Evolutionary conservation across 2,797 vertebrate genomes (phyloP).

Genomic region (Squalus acanthias): DNA sequence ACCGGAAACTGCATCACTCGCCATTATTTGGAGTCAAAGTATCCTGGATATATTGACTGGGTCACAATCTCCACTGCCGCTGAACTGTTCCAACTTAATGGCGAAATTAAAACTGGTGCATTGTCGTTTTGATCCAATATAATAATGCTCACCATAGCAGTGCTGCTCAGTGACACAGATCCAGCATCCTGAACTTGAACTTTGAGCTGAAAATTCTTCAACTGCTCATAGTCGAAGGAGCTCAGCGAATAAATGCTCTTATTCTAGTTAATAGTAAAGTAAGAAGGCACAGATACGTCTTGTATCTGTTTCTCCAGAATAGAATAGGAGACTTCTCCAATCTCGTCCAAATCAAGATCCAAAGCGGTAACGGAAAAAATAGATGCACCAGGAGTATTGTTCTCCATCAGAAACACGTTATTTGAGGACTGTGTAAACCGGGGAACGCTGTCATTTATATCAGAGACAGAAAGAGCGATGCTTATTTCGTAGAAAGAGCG

Average conservation of each 20-base stretch:
- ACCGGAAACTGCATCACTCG: slow-evolving; percentile 8
- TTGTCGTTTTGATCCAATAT: slow-evolving; percentile 39
- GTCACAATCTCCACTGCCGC: slow-evolving; percentile 47
- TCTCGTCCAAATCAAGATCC: slow-evolving; percentile 50
- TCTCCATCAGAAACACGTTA: slow-evolving; percentile 47
- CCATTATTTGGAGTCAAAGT: slow-evolving; percentile 31
- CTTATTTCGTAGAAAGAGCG: slow-evolving; percentile 46
- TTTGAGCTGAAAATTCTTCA: slow-evolving; percentile 28
- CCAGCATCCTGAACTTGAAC: slow-evolving; percentile 42
- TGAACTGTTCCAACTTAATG: background rate
- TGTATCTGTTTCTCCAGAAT: slow-evolving; percentile 39
- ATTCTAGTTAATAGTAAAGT: slow-evolving; percentile 33
- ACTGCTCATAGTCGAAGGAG: slow-evolving; percentile 39
- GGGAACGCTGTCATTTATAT: slow-evolving; percentile 46
- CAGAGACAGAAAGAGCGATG: slow-evolving; percentile 43
- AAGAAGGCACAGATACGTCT: slow-evolving; percentile 16
- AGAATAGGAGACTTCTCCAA: slow-evolving; percentile 53
- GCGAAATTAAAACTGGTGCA: slow-evolving; percentile 39
- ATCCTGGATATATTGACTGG: slow-evolving; percentile 45
- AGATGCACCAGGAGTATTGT: slow-evolving; percentile 47
- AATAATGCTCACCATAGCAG: slow-evolving; percentile 38
- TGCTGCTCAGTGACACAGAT: slow-evolving; percentile 42
- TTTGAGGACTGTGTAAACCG: slow-evolving; percentile 46
- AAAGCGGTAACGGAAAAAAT: slow-evolving; percentile 51
- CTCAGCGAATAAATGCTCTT: slow-evolving; percentile 37